These are phyloP conservation scores for Montipora capricornis DNA, from an alignment of 64 coral and sea anemone genomes.

Conservation along the genomic window DNA sequence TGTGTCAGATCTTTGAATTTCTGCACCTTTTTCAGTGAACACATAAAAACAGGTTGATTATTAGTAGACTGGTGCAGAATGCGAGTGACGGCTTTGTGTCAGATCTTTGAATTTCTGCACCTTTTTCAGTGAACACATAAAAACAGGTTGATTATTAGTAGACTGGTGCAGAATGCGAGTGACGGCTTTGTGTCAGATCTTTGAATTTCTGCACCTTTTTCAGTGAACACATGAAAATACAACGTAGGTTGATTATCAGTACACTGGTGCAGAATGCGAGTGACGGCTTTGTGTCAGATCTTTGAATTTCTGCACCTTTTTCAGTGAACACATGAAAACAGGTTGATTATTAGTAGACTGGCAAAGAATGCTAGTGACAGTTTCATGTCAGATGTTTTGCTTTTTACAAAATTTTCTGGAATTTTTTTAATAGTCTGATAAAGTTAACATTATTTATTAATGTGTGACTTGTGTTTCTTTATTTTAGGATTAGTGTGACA, in stretches of 20 bases:
- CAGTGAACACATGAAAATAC: too few species aligned
- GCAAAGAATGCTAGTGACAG: not conserved
- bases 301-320: too few species aligned
- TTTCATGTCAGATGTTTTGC: not conserved
- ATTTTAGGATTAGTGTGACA: constrained; percentile 11
- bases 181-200: not conserved
- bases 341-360: not conserved
- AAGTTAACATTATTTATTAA: not conserved
- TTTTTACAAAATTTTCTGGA: not conserved
- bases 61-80: too few species aligned
- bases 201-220: too few species aligned
- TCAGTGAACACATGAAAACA: not conserved
- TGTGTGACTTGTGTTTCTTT: constrained; percentile 15
- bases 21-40: too few species aligned
- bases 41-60: too few species aligned
- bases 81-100: too few species aligned
- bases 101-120: too few species aligned
- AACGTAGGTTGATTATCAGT: too few species aligned
- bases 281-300: too few species aligned
- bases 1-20: too few species aligned
- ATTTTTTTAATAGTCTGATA: constrained; percentile 15
- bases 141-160: not conserved
- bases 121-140: not conserved
- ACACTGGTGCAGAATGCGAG: too few species aligned
- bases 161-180: not conserved